phyloP scores from a whole-genome alignment of 2,113 vertebrate species.

The Xyrauchen texanus region DNA sequence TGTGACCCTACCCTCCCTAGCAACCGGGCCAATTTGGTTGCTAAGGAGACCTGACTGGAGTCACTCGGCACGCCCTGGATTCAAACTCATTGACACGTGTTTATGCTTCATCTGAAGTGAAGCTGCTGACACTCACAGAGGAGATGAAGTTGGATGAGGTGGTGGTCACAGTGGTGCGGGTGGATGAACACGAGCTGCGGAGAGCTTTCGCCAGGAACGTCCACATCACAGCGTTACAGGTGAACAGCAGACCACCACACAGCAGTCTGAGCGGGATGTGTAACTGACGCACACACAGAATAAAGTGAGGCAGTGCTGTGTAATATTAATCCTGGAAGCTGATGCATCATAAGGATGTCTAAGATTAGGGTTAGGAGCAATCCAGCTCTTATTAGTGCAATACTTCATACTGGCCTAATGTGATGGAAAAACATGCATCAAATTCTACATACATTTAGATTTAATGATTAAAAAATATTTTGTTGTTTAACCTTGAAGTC shows the following conservation, averaged over 20 bases:
- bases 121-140: constrained; percentile 78
- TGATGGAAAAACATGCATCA: too few species aligned
- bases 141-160: constrained; percentile 90
- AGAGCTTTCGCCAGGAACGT: constrained; percentile 90
- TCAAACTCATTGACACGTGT: too few species aligned
- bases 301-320: neutral
- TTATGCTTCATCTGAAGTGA: neutral
- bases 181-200: constrained; percentile 87
- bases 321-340: neutral
- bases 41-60: too few species aligned
- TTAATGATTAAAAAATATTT: too few species aligned
- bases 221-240: constrained; percentile 90
- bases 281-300: constrained; percentile 68
- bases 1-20: too few species aligned
- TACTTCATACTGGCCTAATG: too few species aligned
- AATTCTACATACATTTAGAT: too few species aligned
- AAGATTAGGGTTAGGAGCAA: too few species aligned
- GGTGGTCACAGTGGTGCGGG: constrained; percentile 85
- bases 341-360: neutral
- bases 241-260: constrained; percentile 78
- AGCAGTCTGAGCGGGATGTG: constrained; percentile 74
- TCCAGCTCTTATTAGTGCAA: neutral
- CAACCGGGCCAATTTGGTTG: too few species aligned
- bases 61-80: too few species aligned
- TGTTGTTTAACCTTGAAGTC: too few species aligned